phyloP scores from a whole-genome alignment of 2,797 vertebrate genomes.

The Dendrocincla tyrannina region DNA sequence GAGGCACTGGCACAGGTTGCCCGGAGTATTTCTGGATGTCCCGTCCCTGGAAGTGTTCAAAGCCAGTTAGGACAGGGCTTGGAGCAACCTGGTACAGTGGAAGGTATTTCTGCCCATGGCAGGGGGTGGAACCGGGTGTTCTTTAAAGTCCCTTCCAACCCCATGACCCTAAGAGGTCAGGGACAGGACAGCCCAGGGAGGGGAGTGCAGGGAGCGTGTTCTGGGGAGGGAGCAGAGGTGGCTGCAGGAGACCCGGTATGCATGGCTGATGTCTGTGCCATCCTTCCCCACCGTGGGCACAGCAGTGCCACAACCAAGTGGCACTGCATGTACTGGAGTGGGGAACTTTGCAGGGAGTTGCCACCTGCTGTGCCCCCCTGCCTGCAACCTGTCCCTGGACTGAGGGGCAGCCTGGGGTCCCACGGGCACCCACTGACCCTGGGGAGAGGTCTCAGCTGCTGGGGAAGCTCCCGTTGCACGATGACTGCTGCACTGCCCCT shows the following conservation, averaged over 20 bases:
- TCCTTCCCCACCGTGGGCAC: fast-evolving
- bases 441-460: background rate
- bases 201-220: fast-evolving
- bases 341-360: background rate
- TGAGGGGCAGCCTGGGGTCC: background rate
- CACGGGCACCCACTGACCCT: fast-evolving
- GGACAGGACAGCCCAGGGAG: background rate
- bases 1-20: background rate
- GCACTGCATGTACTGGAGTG: fast-evolving
- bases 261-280: fast-evolving
- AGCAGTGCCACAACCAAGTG: background rate
- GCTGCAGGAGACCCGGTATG: background rate
- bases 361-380: background rate
- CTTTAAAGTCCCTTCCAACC: background rate
- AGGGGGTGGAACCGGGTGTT: background rate
- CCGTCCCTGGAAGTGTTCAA: background rate
- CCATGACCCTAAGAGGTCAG: background rate
- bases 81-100: background rate
- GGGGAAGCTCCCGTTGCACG: fast-evolving
- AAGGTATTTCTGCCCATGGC: background rate
- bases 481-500: background rate
- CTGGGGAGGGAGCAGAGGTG: background rate
- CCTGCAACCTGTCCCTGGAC: background rate
- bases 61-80: background rate
- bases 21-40: background rate